Evolutionary conservation across 2,113 vertebrate species (phyloP).

Genomic region (Callospermophilus lateralis): DNA sequence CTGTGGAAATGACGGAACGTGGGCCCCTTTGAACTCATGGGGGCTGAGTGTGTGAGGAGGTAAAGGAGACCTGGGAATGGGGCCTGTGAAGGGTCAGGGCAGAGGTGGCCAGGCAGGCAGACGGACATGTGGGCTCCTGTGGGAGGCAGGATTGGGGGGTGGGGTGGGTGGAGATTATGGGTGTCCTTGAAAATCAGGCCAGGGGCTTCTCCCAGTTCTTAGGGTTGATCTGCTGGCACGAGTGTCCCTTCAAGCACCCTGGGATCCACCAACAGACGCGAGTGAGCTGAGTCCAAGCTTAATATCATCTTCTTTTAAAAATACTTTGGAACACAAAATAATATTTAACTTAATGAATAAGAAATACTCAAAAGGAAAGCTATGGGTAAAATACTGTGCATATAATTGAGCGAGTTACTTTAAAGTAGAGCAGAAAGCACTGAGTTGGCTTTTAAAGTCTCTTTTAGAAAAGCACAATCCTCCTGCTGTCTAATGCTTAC

Average conservation of each 20-base stretch:
- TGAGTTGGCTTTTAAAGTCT: neutral
- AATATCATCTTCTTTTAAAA: neutral
- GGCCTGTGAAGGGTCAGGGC: fast-evolving
- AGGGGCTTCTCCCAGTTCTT: neutral
- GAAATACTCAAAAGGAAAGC: neutral
- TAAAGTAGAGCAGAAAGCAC: neutral
- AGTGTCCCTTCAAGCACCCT: neutral
- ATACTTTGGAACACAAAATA: neutral
- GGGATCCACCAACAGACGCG: no score
- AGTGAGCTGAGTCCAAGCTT: neutral
- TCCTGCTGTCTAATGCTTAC: neutral
- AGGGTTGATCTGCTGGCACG: neutral
- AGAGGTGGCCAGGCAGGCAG: neutral
- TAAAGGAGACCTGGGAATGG: neutral
- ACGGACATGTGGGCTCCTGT: neutral
- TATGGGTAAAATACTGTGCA: neutral
- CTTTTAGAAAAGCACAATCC: neutral
- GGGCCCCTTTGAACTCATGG: neutral
- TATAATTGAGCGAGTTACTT: neutral
- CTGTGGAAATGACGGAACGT: neutral
- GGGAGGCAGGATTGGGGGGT: neutral
- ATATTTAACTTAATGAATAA: neutral
- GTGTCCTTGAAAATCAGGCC: neutral
- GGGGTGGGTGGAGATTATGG: neutral
- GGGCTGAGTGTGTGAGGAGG: neutral